Base-by-base conservation (phyloP, 2,113 vertebrate species). In the Alexandromys fortis region DNA sequence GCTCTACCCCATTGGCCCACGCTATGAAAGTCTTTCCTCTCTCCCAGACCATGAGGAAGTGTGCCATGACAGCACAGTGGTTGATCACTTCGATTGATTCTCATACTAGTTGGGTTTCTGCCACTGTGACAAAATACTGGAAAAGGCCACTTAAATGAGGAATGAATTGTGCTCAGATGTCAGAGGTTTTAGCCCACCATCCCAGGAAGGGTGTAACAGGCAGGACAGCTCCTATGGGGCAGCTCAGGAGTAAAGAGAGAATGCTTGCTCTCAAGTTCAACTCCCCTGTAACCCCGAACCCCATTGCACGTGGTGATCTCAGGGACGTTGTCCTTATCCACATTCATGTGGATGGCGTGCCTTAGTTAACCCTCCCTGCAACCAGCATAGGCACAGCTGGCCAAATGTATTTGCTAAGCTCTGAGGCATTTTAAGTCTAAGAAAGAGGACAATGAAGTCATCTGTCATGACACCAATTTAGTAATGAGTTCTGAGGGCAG, bases 251-350 rank as follows among this genome's bases (percentile, higher is more conserved):
- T 24, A 55, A 35, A 58, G 13, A 42, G 14, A 58, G 70, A 58
- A 45, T 7, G 26, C 52, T 16, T 73, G 21, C 30, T 7, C 52
- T 88, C 49, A 16, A n/a, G 52, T 0, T 9, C n/a, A 42, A 0
- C 24, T 10, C 24, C 47, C 1, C 6, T 0, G 0, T 6, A 12
- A 58, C n/a, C 16, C 24, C 12, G 16, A 26, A 22, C 13, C 26
- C 26, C 55, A 58, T 58, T 6, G 55, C 55, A 58, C 0, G 0
- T 58, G 42, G 42, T 42, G 55, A 0, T 58, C 55, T 58, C 6
- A 58, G 55, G 55, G 55, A 58, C 17, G 1, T 58, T 58, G 55
- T 58, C 55, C 55, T 58, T 58, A 58, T 58, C 17, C 17, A 58
- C 55, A 58, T 58, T 19, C 55, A 19, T 58, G 55, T 21, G 55